phyloP scores from a whole-genome alignment of 1,140 invertebrate species.

The Solenopsis fugax region DNA sequence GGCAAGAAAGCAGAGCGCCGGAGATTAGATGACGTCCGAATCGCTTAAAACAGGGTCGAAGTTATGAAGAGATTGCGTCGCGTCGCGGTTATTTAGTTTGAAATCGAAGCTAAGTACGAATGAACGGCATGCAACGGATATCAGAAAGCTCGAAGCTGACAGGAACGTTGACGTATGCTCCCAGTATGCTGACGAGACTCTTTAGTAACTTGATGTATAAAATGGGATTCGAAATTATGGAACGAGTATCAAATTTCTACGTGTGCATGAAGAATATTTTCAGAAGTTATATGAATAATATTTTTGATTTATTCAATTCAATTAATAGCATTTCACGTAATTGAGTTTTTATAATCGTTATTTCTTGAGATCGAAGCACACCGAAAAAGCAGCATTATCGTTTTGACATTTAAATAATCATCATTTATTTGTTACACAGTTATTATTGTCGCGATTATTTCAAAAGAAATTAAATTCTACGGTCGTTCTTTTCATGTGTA shows the following conservation, averaged over 20 bases:
- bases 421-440: conserved; percentile 39
- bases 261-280: neutral
- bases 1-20: conserved; percentile 61
- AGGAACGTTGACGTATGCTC: neutral
- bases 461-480: neutral
- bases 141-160: conserved; percentile 1
- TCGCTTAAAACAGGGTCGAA: neutral
- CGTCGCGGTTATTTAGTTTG: neutral
- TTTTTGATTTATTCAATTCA: conserved; percentile 14
- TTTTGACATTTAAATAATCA: conserved; percentile 12
- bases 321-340: neutral
- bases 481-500: neutral
- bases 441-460: conserved; percentile 45
- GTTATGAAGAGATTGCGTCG: neutral
- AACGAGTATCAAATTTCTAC: conserved; percentile 18
- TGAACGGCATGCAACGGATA: conserved; percentile 34
- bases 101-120: neutral
- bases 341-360: neutral
- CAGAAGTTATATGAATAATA: neutral
- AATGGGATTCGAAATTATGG: conserved; percentile 2
- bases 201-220: neutral
- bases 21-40: conserved; percentile 41
- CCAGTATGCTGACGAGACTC: neutral
- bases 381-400: neutral
- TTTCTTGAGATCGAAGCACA: conserved; percentile 9